Base-by-base conservation (phyloP, 1,140 invertebrate species). In the Heliconius himera region DNA sequence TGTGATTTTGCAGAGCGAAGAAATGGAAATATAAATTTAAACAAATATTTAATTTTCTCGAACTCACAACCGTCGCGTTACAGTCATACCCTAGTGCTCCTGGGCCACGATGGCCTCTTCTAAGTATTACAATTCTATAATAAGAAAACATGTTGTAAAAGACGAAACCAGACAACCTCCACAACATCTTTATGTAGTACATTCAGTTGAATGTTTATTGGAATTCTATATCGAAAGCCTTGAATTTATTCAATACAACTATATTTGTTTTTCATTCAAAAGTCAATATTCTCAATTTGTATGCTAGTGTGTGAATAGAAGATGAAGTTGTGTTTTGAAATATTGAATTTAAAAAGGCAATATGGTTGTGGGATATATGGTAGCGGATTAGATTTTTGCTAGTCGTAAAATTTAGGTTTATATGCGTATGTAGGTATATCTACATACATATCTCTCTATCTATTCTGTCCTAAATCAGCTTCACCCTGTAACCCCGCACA, bases 271-370 rank as follows among this genome's bases (percentile, higher is more conserved):
- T 80, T 72, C 79, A 36, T 75, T 56, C 70, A 80, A 74, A 73
- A 82, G 81, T 71, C 75, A 82, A 82, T 82, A 74, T 77, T 77
- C 51, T 49, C 81, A 60, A 77, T 82, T 79, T 75, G 71, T 82
- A 82, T 79, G 78, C 75, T 72, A 33, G 60, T 71, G 36, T 29
- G 72, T 78, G 77, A 74, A 78, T 33, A 78, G 72, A 78, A 78
- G 51, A 54, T 29, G 18, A 38, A 36, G 8, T 8, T 71, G 18
- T 60, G n/a, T n/a, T 60, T 60, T 13, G 56, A 60, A 60, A 60
- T 60, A 60, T 56, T 22, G 6, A 22, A 56, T 56, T n/a, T 8
- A 56, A 13, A 41, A 46, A 46, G 41, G 13, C 41, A 4, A 4
- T 46, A 0, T 16, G 41, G 13, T 46, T 46, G 16, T 46, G 0